phyloP scores from a whole-genome alignment of 2,113 vertebrate genomes.

The Nibea coibor region DNA sequence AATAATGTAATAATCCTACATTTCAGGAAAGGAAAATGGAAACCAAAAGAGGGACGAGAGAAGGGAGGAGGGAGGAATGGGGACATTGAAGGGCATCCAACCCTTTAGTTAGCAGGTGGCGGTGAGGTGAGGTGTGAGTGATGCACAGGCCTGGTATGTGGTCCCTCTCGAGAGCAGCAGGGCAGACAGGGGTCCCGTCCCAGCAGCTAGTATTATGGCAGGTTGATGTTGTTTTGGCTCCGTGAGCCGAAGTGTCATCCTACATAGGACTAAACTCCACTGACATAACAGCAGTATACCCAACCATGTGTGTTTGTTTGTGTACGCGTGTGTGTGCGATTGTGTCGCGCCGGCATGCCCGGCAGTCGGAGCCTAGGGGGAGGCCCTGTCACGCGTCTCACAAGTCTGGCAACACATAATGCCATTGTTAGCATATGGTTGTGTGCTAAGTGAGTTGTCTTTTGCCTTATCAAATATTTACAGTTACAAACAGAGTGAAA shows the following conservation, averaged over 20 bases:
- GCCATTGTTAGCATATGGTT: slow-evolving; percentile 78
- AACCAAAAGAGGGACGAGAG: background rate
- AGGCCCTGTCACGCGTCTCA: slow-evolving; percentile 49
- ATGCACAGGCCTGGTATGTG: slow-evolving; percentile 52
- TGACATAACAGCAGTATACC: slow-evolving; percentile 43
- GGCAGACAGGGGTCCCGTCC: slow-evolving; percentile 68
- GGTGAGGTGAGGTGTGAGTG: slow-evolving; percentile 58
- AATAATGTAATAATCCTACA: background rate
- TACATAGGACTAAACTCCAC: slow-evolving; percentile 41
- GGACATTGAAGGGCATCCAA: slow-evolving; percentile 47
- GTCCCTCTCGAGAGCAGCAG: slow-evolving; percentile 54
- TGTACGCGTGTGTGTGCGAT: slow-evolving; percentile 22
- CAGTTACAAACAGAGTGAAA: slow-evolving; percentile 80
- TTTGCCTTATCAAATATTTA: slow-evolving; percentile 82
- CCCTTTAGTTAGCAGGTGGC: slow-evolving; percentile 56
- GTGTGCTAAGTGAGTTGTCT: slow-evolving; percentile 74
- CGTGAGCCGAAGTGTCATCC: slow-evolving; percentile 47
- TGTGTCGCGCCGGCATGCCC: background rate
- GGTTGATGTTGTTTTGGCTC: slow-evolving; percentile 65
- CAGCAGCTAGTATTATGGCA: slow-evolving; percentile 57
- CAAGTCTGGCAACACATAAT: slow-evolving; percentile 54
- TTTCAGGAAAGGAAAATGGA: background rate
- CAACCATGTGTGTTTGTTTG: background rate
- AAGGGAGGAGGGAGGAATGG: background rate
- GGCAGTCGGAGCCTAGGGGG: slow-evolving; percentile 40